Conservation (phyloP, 2,113 vertebrate genomes). For the Calidris pygmaea region DNA sequence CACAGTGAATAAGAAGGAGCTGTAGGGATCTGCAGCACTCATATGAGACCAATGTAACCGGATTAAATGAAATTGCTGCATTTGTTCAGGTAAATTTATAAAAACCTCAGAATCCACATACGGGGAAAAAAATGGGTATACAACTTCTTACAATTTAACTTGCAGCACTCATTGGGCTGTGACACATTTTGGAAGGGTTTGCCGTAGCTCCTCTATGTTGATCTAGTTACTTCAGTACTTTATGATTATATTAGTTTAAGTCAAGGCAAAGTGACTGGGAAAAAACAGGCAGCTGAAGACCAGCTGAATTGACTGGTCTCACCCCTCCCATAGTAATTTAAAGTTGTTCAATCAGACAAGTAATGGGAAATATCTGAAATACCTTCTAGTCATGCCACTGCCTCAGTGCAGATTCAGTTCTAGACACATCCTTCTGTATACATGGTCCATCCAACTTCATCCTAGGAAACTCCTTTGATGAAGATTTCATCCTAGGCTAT, state of each 20-base stretch:
- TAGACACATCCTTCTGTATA: not conserved
- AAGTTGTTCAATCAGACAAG: not conserved
- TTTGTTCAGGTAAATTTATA: conserved; percentile 30
- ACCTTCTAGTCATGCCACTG: not conserved
- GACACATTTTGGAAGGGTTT: not conserved
- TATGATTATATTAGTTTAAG: not conserved
- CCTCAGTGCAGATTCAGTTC: not conserved
- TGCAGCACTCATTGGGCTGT: not conserved
- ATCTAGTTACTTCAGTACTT: not conserved
- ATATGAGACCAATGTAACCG: conserved; percentile 8
- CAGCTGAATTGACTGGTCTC: not conserved
- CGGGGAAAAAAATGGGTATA: not conserved
- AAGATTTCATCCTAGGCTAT: not conserved
- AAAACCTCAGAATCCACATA: not conserved
- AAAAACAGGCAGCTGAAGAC: not conserved
- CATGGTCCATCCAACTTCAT: not conserved
- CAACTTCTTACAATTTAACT: not conserved
- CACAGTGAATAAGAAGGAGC: conserved; percentile 5
- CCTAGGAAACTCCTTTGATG: not conserved
- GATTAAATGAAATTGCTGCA: conserved; percentile 32
- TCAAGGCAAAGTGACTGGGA: not conserved
- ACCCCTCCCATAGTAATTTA: not conserved
- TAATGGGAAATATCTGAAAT: not conserved
- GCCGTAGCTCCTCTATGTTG: not conserved
- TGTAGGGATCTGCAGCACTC: not conserved